These are phyloP conservation scores for Grus americana DNA, from an alignment of 2,113 vertebrate species.

Conservation along the genomic window DNA sequence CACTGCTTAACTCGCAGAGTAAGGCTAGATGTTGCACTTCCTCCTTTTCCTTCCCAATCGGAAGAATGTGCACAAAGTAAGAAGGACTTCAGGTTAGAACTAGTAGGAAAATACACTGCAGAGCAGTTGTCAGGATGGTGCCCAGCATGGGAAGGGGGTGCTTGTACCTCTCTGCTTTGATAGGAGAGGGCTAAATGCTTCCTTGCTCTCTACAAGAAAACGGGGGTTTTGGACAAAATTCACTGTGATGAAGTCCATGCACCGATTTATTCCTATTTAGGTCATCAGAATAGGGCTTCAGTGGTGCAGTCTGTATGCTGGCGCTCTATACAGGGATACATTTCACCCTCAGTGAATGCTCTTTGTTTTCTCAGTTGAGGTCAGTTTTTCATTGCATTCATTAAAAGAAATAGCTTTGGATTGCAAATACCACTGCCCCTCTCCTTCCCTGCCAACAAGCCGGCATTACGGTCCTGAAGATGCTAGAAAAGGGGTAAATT, in stretches of 20 bases:
- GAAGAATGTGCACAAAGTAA: background rate
- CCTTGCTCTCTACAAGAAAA: background rate
- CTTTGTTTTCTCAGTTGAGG: slow-evolving; percentile 59
- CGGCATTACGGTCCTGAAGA: background rate
- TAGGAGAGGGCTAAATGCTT: background rate
- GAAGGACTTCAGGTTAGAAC: background rate
- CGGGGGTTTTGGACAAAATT: background rate
- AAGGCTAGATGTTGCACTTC: background rate
- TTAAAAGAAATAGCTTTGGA: slow-evolving; percentile 47
- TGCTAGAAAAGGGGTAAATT: background rate
- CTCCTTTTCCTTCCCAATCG: background rate
- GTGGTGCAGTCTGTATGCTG: background rate
- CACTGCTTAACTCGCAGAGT: accelerated
- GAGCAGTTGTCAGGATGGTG: background rate
- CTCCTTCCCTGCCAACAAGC: background rate
- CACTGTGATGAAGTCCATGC: background rate
- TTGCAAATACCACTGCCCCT: background rate
- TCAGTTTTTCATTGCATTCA: slow-evolving; percentile 59
- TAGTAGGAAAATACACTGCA: background rate
- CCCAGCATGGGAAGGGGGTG: background rate
- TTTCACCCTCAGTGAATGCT: slow-evolving; percentile 59
- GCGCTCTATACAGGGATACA: slow-evolving; percentile 23
- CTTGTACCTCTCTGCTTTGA: background rate
- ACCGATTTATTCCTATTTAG: slow-evolving; percentile 60
- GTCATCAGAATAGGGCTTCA: slow-evolving; percentile 40